Evolutionary conservation across 2,888 invertebrate genomes (phyloP), one percentile per base, ranked within the genome.

Genomic region (Macaria liturata): DNA sequence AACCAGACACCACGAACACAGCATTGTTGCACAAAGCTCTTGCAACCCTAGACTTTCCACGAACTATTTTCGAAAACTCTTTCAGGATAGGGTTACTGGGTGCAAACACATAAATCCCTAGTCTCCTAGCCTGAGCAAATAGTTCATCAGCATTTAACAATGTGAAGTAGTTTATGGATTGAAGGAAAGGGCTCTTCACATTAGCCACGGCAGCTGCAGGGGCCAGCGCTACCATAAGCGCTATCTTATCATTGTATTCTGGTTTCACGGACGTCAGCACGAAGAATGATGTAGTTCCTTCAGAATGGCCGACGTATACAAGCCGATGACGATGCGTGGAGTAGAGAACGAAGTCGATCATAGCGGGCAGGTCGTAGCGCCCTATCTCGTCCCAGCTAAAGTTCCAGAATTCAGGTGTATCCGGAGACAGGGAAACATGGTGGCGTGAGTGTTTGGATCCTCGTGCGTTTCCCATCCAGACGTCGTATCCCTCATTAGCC

Each of bases 341-440:
- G 0, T 76, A 59, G 3, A 94, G 75, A 1, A 95, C 88, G 74
- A 94, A 94, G 75, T 97, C 95, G 47, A 98, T 94, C 82, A 94
- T 94, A 0, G 95, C 93, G 0, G 97, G 96, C 5, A 97, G 71
- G 80, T 98, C 98, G 66, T 88, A 93, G 50, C 90, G 79, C 0
- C 95, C 96, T 77, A 97, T 96, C 73, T 96, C 94, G 75, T 97
- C 95, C 94, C 95, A 97, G 65, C 95, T 95, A 70, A 94, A 95
- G 52, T 93, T 78, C 94, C 95, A 95, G 73, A 91, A 95, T 32
- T 84, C 73, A 3, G 69, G 57, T 4, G 63, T 61, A 3, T 71
- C 70, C 0, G 88, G 80, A 40, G 84, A 68, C 75, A 85, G 66
- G 1, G 75, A 76, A 1, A 73, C 68, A 70, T 96, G 95, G 6